phyloP scores from a whole-genome alignment of 2,888 invertebrate species.

The Zaprionus obscuricornis region DNA sequence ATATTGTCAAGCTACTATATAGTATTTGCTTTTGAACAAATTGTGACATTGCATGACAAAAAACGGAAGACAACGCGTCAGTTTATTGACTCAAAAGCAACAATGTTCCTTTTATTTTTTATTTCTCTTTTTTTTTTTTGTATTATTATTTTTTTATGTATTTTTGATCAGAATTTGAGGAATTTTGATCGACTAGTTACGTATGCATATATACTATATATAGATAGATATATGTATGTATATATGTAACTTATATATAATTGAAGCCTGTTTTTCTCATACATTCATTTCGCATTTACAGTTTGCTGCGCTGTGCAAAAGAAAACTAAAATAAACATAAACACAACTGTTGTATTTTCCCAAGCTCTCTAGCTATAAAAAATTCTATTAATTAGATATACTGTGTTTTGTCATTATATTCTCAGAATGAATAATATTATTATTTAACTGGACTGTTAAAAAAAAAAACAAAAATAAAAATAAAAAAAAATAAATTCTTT shows the following conservation, averaged over 20 bases:
- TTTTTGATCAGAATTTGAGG: constrained; percentile 52
- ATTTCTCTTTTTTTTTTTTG: constrained; percentile 2
- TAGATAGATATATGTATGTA: neutral
- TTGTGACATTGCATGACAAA: constrained; percentile 45
- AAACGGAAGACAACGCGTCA: constrained; percentile 35
- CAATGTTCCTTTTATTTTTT: constrained; percentile 45
- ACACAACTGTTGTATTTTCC: constrained; percentile 11
- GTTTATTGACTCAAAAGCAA: constrained; percentile 63
- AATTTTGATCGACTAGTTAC: constrained; percentile 37
- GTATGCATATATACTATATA: neutral
- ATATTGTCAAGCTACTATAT: no score
- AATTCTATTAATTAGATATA: no score
- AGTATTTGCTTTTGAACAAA: constrained; percentile 34
- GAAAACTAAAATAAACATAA: constrained; percentile 9
- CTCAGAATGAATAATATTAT: no score
- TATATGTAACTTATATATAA: no score
- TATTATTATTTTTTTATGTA: constrained; percentile 51
- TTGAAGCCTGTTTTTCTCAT: no score
- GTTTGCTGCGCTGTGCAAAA: no score
- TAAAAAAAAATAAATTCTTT: no score
- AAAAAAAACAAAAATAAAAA: no score
- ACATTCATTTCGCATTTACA: no score
- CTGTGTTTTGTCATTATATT: no score
- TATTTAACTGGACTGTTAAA: no score
- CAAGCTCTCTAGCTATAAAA: no score